Conservation (phyloP, 2,797 vertebrate genomes). For the Aythya fuligula region DNA sequence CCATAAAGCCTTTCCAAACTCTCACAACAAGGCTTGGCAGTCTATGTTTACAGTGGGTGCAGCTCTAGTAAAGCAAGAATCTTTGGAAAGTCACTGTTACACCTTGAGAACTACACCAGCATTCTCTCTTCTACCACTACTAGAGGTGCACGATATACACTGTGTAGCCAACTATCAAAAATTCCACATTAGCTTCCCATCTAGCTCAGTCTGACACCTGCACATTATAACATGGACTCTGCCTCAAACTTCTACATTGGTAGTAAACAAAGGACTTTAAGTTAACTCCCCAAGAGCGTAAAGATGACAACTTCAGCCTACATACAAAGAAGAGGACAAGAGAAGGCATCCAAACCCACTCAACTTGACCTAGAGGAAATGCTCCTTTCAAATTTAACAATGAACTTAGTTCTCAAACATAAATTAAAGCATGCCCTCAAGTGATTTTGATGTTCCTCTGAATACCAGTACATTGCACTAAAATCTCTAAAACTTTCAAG, state of each 20-base stretch:
- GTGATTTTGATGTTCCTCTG: neutral
- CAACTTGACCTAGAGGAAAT: neutral
- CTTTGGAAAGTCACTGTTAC: neutral
- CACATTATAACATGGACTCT: neutral
- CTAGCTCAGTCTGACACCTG: neutral
- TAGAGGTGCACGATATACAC: neutral
- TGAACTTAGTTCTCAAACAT: neutral
- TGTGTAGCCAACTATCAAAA: neutral
- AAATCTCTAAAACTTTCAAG: neutral
- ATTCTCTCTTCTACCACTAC: neutral
- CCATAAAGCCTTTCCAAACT: neutral
- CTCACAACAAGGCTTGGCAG: neutral
- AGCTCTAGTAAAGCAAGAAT: neutral
- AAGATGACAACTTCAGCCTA: neutral
- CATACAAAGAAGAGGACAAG: neutral
- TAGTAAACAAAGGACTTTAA: neutral
- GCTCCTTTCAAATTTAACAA: neutral
- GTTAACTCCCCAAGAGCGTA: neutral
- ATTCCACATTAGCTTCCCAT: neutral
- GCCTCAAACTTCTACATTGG: neutral
- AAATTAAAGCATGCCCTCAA: neutral
- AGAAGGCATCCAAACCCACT: neutral
- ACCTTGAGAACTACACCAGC: neutral
- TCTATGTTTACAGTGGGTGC: rapidly evolving
- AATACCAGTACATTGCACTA: neutral